phyloP scores from a whole-genome alignment of 1,140 invertebrate species.

The Leucophenga varia region DNA sequence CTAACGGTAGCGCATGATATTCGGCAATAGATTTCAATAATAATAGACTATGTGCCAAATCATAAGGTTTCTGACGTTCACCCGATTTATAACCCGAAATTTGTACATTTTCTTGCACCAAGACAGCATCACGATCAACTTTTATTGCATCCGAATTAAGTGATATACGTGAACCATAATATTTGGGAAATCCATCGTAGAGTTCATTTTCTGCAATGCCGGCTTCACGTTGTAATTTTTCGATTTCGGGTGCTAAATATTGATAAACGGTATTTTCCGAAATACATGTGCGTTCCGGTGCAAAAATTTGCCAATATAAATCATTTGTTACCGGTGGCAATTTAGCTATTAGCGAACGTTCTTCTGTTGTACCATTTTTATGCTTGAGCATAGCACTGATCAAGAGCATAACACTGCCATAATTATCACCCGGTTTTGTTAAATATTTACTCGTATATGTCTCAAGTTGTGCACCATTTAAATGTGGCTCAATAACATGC shows the following conservation, averaged over 20 bases:
- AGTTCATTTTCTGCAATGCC: conserved; percentile 50
- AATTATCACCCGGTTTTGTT: conserved; percentile 64
- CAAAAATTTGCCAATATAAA: conserved; percentile 60
- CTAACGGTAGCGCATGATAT: conserved; percentile 64
- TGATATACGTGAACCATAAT: conserved; percentile 60
- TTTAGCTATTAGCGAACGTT: conserved; percentile 61
- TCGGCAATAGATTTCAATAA: conserved; percentile 59
- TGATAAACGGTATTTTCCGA: conserved; percentile 64
- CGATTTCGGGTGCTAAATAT: conserved; percentile 57
- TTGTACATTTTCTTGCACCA: conserved; percentile 64
- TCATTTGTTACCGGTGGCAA: conserved; percentile 62
- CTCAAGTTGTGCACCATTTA: conserved; percentile 28
- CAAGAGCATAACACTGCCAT: conserved; percentile 61
- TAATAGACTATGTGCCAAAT: conserved; percentile 58
- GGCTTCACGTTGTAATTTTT: conserved; percentile 58
- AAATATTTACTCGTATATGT: conserved; percentile 44
- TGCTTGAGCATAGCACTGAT: conserved; percentile 43
- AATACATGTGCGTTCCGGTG: conserved; percentile 62
- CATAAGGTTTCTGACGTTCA: conserved; percentile 58
- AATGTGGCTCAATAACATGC: conserved; percentile 35
- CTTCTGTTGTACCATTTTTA: conserved; percentile 34
- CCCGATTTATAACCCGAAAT: conserved; percentile 57
- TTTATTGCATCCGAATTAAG: conserved; percentile 45
- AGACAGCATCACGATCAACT: conserved; percentile 61
- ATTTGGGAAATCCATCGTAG: conserved; percentile 59